Evolutionary conservation across 2,888 invertebrate genomes (phyloP).

Genomic region (Chaetoderma sp.): DNA sequence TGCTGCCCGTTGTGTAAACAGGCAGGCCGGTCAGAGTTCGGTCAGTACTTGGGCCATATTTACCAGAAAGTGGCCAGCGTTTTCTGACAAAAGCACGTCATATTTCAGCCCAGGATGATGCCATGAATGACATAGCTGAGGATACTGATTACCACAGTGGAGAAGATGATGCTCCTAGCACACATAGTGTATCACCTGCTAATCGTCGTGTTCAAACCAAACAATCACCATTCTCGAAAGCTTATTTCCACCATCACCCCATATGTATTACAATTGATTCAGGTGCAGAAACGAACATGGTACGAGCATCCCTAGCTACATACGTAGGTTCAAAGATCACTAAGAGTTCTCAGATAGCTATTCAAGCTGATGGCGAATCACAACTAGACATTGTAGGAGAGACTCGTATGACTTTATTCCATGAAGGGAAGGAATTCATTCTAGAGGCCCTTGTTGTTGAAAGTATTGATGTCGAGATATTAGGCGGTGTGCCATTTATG

Average conservation of each 20-base stretch:
- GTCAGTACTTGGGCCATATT: no score
- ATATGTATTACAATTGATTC: background rate
- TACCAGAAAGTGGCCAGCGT: no score
- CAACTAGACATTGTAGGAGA: conserved; percentile 18
- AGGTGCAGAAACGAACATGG: conserved; percentile 26
- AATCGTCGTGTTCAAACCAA: background rate
- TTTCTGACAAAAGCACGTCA: no score
- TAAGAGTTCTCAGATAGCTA: conserved; percentile 22
- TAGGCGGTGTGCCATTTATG: conserved; percentile 30
- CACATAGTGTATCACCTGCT: background rate
- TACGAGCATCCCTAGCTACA: conserved; percentile 24
- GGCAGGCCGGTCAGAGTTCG: conserved; percentile 6
- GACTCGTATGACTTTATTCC: no score
- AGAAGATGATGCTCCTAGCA: background rate
- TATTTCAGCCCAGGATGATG: no score
- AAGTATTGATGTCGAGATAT: conserved; percentile 18
- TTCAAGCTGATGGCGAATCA: conserved; percentile 24
- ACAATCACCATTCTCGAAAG: background rate
- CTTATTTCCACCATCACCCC: no score
- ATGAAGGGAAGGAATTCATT: no score
- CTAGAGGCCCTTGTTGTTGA: conserved; percentile 22
- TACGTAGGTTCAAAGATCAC: conserved; percentile 25
- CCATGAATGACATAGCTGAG: conserved; percentile 1
- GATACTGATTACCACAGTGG: background rate
- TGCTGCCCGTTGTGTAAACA: conserved; percentile 38